phyloP scores from a whole-genome alignment of 2,888 invertebrate species.

The Drosophila buzzatii region DNA sequence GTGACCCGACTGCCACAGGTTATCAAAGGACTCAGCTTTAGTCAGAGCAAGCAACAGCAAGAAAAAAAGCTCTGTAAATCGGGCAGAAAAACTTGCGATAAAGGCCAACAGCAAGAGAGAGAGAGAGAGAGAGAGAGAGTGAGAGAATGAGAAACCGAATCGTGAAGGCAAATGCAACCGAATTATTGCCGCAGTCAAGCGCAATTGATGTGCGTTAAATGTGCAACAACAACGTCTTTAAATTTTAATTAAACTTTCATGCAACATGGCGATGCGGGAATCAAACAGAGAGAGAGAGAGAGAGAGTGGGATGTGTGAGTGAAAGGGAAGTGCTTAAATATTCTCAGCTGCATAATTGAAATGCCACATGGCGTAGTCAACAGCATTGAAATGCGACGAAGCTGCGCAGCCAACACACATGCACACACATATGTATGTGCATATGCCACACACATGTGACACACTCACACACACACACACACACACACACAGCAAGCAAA shows the following conservation, averaged over 20 bases:
- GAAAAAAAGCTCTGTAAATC: conserved; percentile 25
- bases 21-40: conserved; percentile 2
- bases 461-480: neutral
- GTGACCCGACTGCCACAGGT: neutral
- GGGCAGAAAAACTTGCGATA: conserved; percentile 38
- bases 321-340: conserved; percentile 46
- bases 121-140: too few relatives aligned
- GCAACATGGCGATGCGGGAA: neutral
- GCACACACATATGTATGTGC: neutral
- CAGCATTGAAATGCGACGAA: conserved; percentile 27
- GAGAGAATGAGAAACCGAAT: neutral
- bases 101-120: conserved; percentile 2
- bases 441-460: conserved; percentile 4
- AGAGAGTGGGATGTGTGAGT: neutral
- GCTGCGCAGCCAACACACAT: conserved; percentile 6
- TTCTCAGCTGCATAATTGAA: conserved; percentile 56
- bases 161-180: conserved; percentile 1
- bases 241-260: conserved; percentile 37
- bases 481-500: neutral
- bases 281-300: neutral
- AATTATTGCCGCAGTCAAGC: conserved; percentile 44
- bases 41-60: neutral
- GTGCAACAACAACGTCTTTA: conserved; percentile 25
- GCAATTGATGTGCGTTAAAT: conserved; percentile 54
- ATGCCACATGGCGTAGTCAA: conserved; percentile 49